Percentiles rank a stretch among this genome's conserved stretches.
These are phyloP conservation scores for Menidia beryllina DNA, from an alignment of 2,113 vertebrate genomes.

Conservation along the genomic window DNA sequence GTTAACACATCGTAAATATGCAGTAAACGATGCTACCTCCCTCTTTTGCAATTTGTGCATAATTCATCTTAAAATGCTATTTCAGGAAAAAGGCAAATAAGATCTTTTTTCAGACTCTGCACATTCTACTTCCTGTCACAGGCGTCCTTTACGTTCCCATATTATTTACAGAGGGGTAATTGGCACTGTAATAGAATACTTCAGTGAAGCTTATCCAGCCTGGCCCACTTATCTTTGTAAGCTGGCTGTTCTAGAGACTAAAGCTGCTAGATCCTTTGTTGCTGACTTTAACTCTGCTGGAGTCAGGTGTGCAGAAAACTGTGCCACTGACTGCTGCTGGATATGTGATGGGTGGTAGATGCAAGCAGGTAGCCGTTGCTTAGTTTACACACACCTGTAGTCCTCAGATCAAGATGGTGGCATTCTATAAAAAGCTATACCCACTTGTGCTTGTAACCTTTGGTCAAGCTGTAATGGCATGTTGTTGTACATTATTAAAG, in stretches of 20 bases:
- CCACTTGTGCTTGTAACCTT: no score
- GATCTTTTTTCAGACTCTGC: slow-evolving; percentile 39
- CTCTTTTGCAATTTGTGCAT: slow-evolving; percentile 4
- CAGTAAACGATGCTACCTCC: neutral
- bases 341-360: slow-evolving; percentile 37
- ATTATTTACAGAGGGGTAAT: slow-evolving; percentile 76
- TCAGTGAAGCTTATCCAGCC: slow-evolving; percentile 72
- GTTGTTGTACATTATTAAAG: neutral
- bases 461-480: no score
- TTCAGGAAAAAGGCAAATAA: slow-evolving; percentile 40
- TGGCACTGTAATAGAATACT: slow-evolving; percentile 78
- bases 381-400: slow-evolving; percentile 18
- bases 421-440: neutral
- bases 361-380: slow-evolving; percentile 22
- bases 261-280: slow-evolving; percentile 74
- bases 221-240: slow-evolving; percentile 77
- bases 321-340: slow-evolving; percentile 25
- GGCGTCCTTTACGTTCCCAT: slow-evolving; percentile 59
- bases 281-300: slow-evolving; percentile 71
- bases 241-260: slow-evolving; percentile 77
- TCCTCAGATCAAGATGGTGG: neutral
- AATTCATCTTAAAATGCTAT: slow-evolving; percentile 35
- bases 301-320: slow-evolving; percentile 66
- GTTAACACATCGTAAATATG: slow-evolving; percentile 23
- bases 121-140: slow-evolving; percentile 58